Base-by-base conservation (phyloP, 2,797 vertebrate species). In the Rhynchonycteris naso region DNA sequence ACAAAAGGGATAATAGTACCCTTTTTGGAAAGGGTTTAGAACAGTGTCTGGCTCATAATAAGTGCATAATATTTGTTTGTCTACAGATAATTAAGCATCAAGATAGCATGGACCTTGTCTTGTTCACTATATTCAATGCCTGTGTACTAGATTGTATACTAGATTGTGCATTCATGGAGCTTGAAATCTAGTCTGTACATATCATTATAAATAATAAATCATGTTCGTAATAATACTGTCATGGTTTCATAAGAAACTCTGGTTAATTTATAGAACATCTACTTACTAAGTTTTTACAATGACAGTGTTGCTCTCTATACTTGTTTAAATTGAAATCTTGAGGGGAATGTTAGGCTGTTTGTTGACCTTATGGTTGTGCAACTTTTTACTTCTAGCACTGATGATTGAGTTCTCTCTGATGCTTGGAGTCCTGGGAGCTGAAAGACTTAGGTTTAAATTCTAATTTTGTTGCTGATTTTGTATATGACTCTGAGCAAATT, bases 391-490 rank as follows among this genome's bases (percentile, higher is more conserved):
- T 76, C 9, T 85, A 35, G 61, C 94, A 22, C 54, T 82, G n/a
- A n/a, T 89, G 21, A 38, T 47, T 59, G 50, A 76, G 35, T 91
- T 68, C 22, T 83, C n/a, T 95, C 5, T 95, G 47, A 61, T 88
- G 19, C 50, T 82, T 72, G 5, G 35, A 68, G 26, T 93, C 8
- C n/a, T 72, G 52, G 80, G 43, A 63, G 13, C 87, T 93, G 43
- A 68, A 95, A 95, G 74, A 75, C 11, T 50, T 14, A 43, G 28
- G 28, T 94, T 89, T 80, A 87, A 83, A 13, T 92, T 95, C 54
- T 94, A 69, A 30, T 91, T 95, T 90, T 78, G 52, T 26, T 76
- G 22, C 43, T 85, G 68, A 84, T 92, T 92, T 95, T 88, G 54
- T 76, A 33, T 9, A 26, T 90, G 56, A 66, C 43, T 75, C 61